These are phyloP conservation scores for Periophthalmus magnuspinnatus DNA, from an alignment of 2,797 vertebrate species.

Conservation along the genomic window DNA sequence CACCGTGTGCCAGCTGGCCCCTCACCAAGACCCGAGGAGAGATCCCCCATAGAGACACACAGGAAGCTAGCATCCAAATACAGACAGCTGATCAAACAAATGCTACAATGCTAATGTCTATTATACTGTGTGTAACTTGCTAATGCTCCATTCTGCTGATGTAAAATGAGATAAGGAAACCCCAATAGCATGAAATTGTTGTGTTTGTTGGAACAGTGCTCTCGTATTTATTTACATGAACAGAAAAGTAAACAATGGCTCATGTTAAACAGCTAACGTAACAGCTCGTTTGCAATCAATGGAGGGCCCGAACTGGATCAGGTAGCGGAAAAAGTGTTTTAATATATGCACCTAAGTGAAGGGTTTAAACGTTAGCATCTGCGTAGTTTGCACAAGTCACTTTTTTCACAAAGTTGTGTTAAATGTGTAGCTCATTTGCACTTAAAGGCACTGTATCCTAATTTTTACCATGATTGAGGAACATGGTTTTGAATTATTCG, in stretches of 20 bases:
- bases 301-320: constrained; percentile 11
- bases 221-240: constrained; percentile 22
- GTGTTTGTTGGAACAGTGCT: constrained; percentile 35
- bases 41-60: constrained; percentile 25
- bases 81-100: constrained; percentile 27
- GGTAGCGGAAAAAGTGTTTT: constrained; percentile 23
- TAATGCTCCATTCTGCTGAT: not conserved
- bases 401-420: not conserved
- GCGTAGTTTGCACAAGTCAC: not conserved
- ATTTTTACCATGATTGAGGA: too few relatives aligned
- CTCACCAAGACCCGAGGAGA: constrained; percentile 38
- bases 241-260: constrained; percentile 27
- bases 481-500: too few relatives aligned
- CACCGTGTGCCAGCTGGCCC: constrained; percentile 50
- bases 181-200: constrained; percentile 33
- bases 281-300: constrained; percentile 52
- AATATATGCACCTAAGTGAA: constrained; percentile 14
- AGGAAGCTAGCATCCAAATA: constrained; percentile 29
- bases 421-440: too few relatives aligned
- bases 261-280: constrained; percentile 37
- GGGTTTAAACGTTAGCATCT: constrained; percentile 20
- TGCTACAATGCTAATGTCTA: constrained; percentile 21
- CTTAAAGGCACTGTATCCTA: too few relatives aligned
- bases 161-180: constrained; percentile 46
- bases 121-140: constrained; percentile 1